phyloP scores from a whole-genome alignment of 2,113 vertebrate genomes.

The Furnarius figulus region DNA sequence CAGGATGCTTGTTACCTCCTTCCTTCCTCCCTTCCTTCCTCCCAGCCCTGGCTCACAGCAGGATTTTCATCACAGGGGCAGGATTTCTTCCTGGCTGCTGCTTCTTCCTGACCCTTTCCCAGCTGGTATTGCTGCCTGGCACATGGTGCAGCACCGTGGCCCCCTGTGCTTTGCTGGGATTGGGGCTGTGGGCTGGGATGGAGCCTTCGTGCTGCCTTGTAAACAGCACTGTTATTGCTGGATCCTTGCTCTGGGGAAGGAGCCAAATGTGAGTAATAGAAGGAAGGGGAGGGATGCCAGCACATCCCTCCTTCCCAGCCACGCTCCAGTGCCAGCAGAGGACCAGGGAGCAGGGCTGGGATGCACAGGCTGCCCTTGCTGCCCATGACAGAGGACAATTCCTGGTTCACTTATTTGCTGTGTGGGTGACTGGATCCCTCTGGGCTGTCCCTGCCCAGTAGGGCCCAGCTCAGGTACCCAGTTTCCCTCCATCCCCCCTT shows the following conservation, averaged over 20 bases:
- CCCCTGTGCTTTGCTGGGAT: rapidly evolving
- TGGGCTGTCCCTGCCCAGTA: background rate
- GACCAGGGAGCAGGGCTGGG: background rate
- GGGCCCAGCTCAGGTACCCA: background rate
- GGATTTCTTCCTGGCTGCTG: background rate
- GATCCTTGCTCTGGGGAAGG: background rate
- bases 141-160: rapidly evolving
- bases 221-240: background rate
- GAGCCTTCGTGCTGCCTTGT: background rate
- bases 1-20: background rate
- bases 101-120: background rate
- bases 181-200: background rate
- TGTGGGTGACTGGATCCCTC: rapidly evolving
- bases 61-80: background rate
- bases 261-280: background rate
- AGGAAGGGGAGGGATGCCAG: background rate
- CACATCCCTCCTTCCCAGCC: background rate
- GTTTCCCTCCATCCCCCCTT: background rate
- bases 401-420: background rate
- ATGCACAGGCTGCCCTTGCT: rapidly evolving
- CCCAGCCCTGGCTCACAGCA: rapidly evolving
- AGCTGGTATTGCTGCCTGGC: background rate
- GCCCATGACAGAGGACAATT: rapidly evolving
- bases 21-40: background rate
- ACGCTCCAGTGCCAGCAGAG: rapidly evolving